Evolutionary conservation across 2,113 vertebrate species (phyloP).

Genomic region (Syngnathus typhle): DNA sequence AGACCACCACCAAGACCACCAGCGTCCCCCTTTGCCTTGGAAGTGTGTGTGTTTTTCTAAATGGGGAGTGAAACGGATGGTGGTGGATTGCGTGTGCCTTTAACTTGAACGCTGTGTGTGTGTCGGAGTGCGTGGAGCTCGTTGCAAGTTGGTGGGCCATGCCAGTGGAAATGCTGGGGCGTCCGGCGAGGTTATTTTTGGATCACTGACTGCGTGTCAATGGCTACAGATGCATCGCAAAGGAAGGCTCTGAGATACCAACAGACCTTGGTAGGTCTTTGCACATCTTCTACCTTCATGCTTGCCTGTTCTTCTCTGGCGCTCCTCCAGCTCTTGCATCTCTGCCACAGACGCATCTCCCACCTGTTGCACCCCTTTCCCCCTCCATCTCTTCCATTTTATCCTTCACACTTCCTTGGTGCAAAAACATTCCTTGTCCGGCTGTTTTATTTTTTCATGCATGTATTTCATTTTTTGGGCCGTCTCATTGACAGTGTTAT

Average conservation of each 20-base stretch:
- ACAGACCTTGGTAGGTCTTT: conserved; percentile 79
- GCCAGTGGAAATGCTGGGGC: conserved; percentile 68
- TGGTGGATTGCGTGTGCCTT: conserved; percentile 6
- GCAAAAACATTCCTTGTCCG: neutral
- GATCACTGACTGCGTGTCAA: conserved; percentile 77
- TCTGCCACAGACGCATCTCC: conserved; percentile 11
- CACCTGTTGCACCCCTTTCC: conserved; percentile 7
- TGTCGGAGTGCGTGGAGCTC: conserved; percentile 10
- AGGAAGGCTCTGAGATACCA: conserved; percentile 81
- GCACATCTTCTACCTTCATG: conserved; percentile 28
- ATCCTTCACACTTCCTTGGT: neutral
- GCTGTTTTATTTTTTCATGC: neutral
- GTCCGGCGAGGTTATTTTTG: conserved; percentile 74
- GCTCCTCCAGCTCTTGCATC: neutral
- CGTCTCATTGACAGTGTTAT: conserved; percentile 3
- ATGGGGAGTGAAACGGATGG: conserved; percentile 7
- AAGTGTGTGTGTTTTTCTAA: conserved; percentile 12
- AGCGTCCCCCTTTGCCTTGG: neutral
- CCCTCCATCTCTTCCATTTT: conserved; percentile 2
- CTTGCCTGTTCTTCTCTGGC: conserved; percentile 1
- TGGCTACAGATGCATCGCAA: conserved; percentile 82
- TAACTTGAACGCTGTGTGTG: conserved; percentile 29
- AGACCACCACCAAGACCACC: conserved; percentile 14
- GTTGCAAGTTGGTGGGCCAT: conserved; percentile 32
- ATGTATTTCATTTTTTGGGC: neutral